Evolutionary conservation across 2,113 vertebrate species (phyloP), one percentile per base, ranked within the genome.

Genomic region (Bufo gargarizans): DNA sequence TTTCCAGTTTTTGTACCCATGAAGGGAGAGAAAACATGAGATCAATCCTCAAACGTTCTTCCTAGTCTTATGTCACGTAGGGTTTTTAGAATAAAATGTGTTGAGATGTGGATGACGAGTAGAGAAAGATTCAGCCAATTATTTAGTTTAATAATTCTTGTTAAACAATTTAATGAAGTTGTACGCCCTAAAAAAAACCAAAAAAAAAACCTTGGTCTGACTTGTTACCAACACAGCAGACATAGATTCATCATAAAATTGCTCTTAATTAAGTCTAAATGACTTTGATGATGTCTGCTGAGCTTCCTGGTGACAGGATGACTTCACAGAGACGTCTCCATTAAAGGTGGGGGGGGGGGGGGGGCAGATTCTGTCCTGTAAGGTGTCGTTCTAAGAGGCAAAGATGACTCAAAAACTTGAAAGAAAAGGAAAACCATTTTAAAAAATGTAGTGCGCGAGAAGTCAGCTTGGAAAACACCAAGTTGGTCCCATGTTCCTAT

Each of bases 301-400:
- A 43, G 84, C 58, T 78, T 78, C 74, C 85, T 55, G 74, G 55
- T 77, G 67, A 76, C 43, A 65, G 33, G 45, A 85, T 33, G 17
- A 86, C 84, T 86, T 86, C 84, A 86, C 71, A 77, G 84, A 76
- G 72, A 77, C 20, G 49, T 53, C 16, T 86, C 49, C 76, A 78
- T 67, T 55, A 79, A 71, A 84, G 82, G n/a, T n/a, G n/a, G n/a
- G n/a, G n/a, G n/a, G n/a, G n/a, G n/a, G n/a, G n/a, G 47, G 76
- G 69, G 22, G 33, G 49, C 58, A 67, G 56, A 74, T 78, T 76
- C 55, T 61, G 33, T 65, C 59, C 61, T 61, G 53, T 76, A 14
- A 59, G 71, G 84, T 76, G 71, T 72, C 53, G 12, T 45, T 55
- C 55, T n/a, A 77, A 77, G 13, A 78, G 20, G 63, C 81, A 53